phyloP scores from a whole-genome alignment of 2,113 vertebrate species.

The Trogon melanurus region DNA sequence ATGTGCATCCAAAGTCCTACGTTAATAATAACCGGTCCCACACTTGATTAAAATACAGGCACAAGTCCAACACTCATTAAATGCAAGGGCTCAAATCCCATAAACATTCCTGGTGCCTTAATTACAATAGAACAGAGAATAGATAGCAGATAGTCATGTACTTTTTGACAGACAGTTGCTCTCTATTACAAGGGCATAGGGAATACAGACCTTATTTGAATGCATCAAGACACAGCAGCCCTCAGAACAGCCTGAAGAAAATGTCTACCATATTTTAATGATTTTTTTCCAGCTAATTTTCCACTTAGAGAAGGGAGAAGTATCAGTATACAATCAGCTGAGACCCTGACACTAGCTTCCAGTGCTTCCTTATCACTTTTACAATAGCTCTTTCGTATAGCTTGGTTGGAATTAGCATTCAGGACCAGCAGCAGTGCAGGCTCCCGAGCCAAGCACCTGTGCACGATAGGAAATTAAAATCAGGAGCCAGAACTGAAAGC shows the following conservation, averaged over 20 bases:
- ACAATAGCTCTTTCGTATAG: background rate
- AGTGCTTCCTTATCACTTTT: conserved; percentile 47
- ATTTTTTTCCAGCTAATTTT: conserved; percentile 57
- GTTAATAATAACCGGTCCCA: background rate
- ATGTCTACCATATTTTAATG: conserved; percentile 38
- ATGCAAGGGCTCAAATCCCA: conserved; percentile 5
- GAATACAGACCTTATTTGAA: conserved; percentile 33
- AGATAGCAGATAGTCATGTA: background rate
- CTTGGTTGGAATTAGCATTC: conserved; percentile 33
- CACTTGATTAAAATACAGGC: conserved; percentile 29
- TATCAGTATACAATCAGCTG: conserved; percentile 57
- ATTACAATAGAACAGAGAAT: conserved; percentile 8
- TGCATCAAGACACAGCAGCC: background rate
- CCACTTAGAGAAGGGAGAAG: conserved; percentile 44
- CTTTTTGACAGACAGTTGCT: conserved; percentile 1
- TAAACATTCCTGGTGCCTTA: conserved; percentile 27
- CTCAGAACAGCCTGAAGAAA: conserved; percentile 24
- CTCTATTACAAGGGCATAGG: conserved; percentile 20
- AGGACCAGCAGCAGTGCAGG: conserved; percentile 6
- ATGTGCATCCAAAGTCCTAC: background rate
- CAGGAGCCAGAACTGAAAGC: conserved; percentile 28
- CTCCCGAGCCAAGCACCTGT: conserved; percentile 46
- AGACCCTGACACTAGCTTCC: conserved; percentile 7
- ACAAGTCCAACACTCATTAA: conserved; percentile 3
- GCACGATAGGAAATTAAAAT: conserved; percentile 27